Percentiles rank a stretch among this genome's conserved stretches.
These are phyloP conservation scores for Glaucidium brasilianum DNA, from an alignment of 2,113 vertebrate genomes.

Conservation along the genomic window DNA sequence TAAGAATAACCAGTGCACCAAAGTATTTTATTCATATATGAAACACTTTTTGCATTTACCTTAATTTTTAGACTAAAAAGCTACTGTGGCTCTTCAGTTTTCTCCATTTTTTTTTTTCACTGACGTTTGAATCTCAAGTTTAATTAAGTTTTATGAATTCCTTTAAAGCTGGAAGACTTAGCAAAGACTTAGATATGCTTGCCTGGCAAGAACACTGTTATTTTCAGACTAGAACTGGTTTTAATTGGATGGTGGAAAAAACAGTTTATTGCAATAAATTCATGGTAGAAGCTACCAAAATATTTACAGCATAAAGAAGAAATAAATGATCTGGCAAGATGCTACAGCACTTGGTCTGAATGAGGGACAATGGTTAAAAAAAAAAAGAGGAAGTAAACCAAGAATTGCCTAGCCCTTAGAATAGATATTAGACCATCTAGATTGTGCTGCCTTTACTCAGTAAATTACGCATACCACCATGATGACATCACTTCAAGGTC, in stretches of 20 bases:
- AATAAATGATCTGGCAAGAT: background rate
- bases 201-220: background rate
- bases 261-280: conserved; percentile 22
- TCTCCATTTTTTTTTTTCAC: background rate
- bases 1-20: background rate
- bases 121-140: background rate
- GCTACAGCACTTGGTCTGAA: background rate
- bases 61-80: background rate
- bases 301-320: conserved; percentile 33
- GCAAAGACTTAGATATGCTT: conserved; percentile 29
- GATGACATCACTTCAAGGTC: background rate
- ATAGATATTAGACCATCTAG: background rate
- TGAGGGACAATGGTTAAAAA: background rate
- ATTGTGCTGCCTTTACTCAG: background rate
- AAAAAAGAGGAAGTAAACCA: background rate
- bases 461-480: background rate
- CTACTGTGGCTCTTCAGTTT: background rate
- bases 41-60: background rate
- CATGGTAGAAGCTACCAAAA: conserved; percentile 1
- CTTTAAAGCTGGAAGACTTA: conserved; percentile 6
- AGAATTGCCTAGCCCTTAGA: background rate
- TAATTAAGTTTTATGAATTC: conserved; percentile 24
- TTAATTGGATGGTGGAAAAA: conserved; percentile 16
- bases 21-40: background rate
- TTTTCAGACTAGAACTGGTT: background rate